phyloP scores from a whole-genome alignment of 2,797 vertebrate genomes.

The Threskiornis aethiopicus region DNA sequence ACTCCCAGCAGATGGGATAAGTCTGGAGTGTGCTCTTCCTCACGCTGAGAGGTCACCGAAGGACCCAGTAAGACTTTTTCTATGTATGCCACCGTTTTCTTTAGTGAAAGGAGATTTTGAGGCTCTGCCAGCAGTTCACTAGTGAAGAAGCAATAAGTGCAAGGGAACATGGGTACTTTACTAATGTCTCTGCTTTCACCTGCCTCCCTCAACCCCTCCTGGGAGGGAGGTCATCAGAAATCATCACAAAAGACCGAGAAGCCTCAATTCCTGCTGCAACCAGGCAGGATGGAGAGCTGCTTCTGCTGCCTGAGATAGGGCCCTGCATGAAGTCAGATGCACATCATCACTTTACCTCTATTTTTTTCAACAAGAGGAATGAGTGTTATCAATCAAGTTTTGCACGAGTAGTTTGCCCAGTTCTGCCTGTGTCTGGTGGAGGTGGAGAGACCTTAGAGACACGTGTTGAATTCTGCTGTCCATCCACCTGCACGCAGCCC shows the following conservation, averaged over 20 bases:
- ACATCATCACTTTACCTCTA: background rate
- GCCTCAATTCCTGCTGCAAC: background rate
- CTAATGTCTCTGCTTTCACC: background rate
- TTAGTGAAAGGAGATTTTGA: background rate
- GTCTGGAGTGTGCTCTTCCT: background rate
- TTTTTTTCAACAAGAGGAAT: background rate
- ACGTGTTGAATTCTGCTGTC: background rate
- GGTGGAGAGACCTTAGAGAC: background rate
- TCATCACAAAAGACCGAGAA: background rate
- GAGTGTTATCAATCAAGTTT: background rate
- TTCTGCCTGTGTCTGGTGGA: background rate
- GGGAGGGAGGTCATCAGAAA: background rate
- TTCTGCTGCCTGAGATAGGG: background rate
- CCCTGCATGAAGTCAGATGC: background rate
- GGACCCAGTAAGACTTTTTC: background rate
- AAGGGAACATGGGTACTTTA: background rate
- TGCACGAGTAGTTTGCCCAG: background rate
- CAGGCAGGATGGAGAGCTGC: background rate
- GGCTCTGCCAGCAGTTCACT: background rate
- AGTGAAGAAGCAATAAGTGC: background rate
- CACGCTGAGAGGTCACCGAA: too few relatives aligned
- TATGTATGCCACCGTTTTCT: background rate
- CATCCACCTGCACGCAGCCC: background rate
- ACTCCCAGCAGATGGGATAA: background rate
- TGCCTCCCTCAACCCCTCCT: accelerated